Conservation (phyloP, 1,140 invertebrate genomes). For the Drosophila melanogaster region Release_6_plus_ISO1_MT NT_033777.3:23151001-23151500, state of each 20-base stretch:
- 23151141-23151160: conserved; percentile 62
- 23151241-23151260: conserved; percentile 68
- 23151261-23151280: conserved; percentile 4
- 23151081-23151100: conserved; percentile 63
- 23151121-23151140: conserved; percentile 64
- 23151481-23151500: conserved; percentile 50
- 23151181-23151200: conserved; percentile 7
- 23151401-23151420: conserved; percentile 77
- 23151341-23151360: conserved; percentile 35
- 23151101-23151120: conserved; percentile 74
- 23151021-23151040: conserved; percentile 30
- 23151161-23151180: conserved; percentile 32
- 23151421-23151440: conserved; percentile 20
- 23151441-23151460: conserved; percentile 50
- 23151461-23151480: conserved; percentile 62
- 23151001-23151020: conserved; percentile 45
- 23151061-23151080: conserved; percentile 58
- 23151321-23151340: conserved; percentile 23
- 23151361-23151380: conserved; percentile 11
- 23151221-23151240: conserved; percentile 64
- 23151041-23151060: conserved; percentile 60
- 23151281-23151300: conserved; percentile 29
- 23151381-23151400: conserved; percentile 37
- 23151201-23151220: conserved; percentile 61
- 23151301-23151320: conserved; percentile 12